Conservation (phyloP, 2,797 vertebrate species). For the Enteromius mattozi region DNA sequence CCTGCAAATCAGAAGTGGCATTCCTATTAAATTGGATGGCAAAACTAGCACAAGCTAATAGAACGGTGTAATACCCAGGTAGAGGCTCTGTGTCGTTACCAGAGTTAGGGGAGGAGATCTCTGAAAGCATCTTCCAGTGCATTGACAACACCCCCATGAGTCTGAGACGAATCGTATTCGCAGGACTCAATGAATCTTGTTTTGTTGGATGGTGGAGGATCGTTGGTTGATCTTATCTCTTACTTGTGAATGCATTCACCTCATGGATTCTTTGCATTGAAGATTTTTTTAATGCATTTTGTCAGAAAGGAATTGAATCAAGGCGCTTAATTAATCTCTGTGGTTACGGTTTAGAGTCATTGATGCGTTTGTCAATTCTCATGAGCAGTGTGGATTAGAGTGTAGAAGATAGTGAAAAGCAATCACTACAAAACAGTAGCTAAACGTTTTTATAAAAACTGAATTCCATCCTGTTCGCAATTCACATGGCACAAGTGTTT, state of each 20-base stretch:
- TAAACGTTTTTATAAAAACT: not conserved
- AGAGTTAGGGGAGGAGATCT: not conserved
- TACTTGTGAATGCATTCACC: conserved; percentile 4
- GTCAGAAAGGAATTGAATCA: conserved; percentile 5
- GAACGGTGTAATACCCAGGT: not conserved
- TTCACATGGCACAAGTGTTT: too few species aligned
- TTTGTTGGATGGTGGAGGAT: conserved; percentile 17
- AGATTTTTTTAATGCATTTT: conserved; percentile 7
- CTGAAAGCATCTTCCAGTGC: conserved; percentile 8
- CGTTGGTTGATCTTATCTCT: conserved; percentile 14
- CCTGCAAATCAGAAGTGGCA: conserved; percentile 35
- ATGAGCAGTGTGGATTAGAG: conserved; percentile 5
- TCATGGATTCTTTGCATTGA: conserved; percentile 2
- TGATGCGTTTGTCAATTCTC: conserved; percentile 13
- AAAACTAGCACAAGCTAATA: conserved; percentile 17
- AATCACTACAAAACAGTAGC: not conserved
- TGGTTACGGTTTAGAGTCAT: conserved; percentile 22
- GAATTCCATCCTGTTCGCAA: too few species aligned
- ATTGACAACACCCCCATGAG: conserved; percentile 4
- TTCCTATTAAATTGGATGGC: conserved; percentile 33
- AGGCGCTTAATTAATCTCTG: conserved; percentile 35
- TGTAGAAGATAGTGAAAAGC: not conserved
- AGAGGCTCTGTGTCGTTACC: not conserved
- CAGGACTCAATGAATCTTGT: not conserved
- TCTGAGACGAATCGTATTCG: not conserved